Conservation (phyloP, 1,140 invertebrate species). For the Hypsibius dujardini region DNA sequence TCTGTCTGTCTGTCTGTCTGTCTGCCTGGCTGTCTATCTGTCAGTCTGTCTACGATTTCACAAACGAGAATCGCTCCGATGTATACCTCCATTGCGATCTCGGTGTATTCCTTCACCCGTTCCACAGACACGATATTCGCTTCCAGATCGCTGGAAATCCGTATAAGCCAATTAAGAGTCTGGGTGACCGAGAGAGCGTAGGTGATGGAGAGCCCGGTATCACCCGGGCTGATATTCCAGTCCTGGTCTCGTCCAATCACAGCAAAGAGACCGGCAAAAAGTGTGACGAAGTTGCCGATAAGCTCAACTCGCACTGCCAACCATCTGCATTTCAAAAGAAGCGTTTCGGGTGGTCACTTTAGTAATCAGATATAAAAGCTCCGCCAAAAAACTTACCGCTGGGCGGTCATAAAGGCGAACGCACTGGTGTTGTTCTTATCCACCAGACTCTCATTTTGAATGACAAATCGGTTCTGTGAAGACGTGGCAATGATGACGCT, state of each 20-base stretch:
- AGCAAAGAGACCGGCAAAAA: slow-evolving; percentile 30
- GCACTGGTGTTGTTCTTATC: slow-evolving; percentile 36
- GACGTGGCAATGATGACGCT: slow-evolving; percentile 43
- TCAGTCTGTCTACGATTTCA: too few relatives aligned
- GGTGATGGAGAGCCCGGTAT: slow-evolving; percentile 70
- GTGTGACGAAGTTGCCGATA: slow-evolving; percentile 30
- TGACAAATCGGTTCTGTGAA: slow-evolving; percentile 45
- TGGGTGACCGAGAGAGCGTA: slow-evolving; percentile 59
- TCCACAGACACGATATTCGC: slow-evolving; percentile 48
- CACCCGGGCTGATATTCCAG: slow-evolving; percentile 42
- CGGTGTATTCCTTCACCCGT: slow-evolving; percentile 43
- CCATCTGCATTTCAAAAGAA: slow-evolving; percentile 27
- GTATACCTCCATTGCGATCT: slow-evolving; percentile 23
- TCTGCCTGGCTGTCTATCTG: too few relatives aligned
- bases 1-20: too few relatives aligned
- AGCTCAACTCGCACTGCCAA: slow-evolving; percentile 32
- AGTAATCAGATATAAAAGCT: neutral
- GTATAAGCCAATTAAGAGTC: slow-evolving; percentile 42
- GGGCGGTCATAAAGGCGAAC: slow-evolving; percentile 28
- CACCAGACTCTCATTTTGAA: slow-evolving; percentile 37
- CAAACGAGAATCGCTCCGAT: too few relatives aligned
- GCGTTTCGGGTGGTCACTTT: too few relatives aligned
- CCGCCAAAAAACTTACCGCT: slow-evolving; percentile 23
- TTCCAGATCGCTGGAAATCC: slow-evolving; percentile 44
- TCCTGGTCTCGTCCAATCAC: slow-evolving; percentile 39